phyloP scores from a whole-genome alignment of 2,113 vertebrate genomes.

The Campylomormyrus tamandua region DNA sequence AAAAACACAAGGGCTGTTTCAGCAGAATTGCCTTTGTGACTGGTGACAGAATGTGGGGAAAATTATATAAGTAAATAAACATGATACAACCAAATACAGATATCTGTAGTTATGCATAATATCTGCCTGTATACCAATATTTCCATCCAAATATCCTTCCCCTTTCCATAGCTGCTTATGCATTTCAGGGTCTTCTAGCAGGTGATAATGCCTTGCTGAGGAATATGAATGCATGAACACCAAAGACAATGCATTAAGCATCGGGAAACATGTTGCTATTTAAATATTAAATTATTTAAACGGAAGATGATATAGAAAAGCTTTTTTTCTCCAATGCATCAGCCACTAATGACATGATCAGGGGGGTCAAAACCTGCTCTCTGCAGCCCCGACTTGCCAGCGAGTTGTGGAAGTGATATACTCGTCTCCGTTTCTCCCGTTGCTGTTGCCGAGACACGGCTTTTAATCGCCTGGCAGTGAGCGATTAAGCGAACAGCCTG shows the following conservation, averaged over 20 bases:
- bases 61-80: background rate
- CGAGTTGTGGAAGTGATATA: background rate
- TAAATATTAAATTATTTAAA: background rate
- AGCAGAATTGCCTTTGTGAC: background rate
- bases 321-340: background rate
- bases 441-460: conserved; percentile 6
- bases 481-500: conserved; percentile 9
- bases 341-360: background rate
- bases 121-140: background rate
- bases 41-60: background rate
- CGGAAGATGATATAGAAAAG: background rate
- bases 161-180: background rate
- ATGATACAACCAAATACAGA: background rate
- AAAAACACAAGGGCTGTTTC: background rate
- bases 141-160: background rate
- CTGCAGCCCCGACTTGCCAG: background rate
- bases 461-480: conserved; percentile 20
- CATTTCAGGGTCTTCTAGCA: background rate
- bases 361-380: background rate
- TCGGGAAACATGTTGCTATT: background rate
- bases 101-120: background rate
- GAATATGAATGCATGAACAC: background rate
- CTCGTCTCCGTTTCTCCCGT: background rate
- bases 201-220: background rate
- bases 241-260: background rate